Conservation (phyloP, 2,888 invertebrate genomes). For the Acronicta alni region DNA sequence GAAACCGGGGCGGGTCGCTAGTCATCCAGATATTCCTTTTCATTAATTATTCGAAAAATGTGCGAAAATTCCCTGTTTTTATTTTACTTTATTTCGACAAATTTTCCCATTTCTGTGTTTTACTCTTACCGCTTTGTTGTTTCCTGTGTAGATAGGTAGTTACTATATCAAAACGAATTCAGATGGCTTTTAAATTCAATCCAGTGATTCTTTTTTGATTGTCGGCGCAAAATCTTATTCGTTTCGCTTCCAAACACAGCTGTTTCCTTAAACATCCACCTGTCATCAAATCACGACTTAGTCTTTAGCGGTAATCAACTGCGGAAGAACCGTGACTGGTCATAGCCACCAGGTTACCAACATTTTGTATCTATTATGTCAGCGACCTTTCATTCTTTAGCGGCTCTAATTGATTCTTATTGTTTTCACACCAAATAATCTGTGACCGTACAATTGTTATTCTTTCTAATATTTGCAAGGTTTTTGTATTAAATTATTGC, state of each 20-base stretch:
- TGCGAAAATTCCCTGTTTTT: background rate
- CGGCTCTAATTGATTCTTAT: conserved; percentile 39
- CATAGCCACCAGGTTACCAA: conserved; percentile 45
- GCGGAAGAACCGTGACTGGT: conserved; percentile 48
- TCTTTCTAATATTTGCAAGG: conserved; percentile 32
- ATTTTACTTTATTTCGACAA: background rate
- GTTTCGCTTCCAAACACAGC: conserved; percentile 47
- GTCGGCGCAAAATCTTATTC: conserved; percentile 41
- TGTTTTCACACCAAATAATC: conserved; percentile 28
- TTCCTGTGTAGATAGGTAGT: no score
- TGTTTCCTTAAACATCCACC: conserved; percentile 48
- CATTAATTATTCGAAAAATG: background rate
- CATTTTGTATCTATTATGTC: conserved; percentile 51
- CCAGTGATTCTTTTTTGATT: conserved; percentile 33
- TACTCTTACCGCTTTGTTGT: background rate
- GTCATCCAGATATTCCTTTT: no score
- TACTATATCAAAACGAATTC: conserved; percentile 29
- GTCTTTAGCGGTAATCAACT: conserved; percentile 24
- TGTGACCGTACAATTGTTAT: conserved; percentile 9
- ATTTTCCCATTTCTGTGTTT: conserved; percentile 2
- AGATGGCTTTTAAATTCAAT: conserved; percentile 21
- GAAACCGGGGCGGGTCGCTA: no score
- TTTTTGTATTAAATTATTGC: conserved; percentile 10
- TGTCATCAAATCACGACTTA: conserved; percentile 42
- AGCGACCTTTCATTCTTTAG: conserved; percentile 41